These are phyloP conservation scores for Ara ararauna DNA, from an alignment of 2,797 vertebrate species.

Conservation along the genomic window DNA sequence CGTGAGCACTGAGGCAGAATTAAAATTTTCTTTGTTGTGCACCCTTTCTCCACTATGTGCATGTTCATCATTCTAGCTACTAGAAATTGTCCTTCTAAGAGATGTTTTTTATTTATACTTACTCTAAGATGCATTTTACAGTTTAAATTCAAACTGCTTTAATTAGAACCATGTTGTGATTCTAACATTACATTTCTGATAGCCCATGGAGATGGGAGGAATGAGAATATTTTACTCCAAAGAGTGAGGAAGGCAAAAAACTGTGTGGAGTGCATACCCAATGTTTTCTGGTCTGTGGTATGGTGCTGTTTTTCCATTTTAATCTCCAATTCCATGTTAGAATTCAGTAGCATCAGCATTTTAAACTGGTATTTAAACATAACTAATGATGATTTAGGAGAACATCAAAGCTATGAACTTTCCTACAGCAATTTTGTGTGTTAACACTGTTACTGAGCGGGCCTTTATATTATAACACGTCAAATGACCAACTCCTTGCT, in stretches of 20 bases:
- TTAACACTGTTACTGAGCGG: neutral
- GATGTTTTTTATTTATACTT: neutral
- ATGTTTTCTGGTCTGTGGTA: neutral
- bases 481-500: neutral
- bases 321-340: neutral
- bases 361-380: neutral
- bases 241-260: neutral
- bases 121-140: neutral
- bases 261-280: neutral
- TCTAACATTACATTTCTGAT: neutral
- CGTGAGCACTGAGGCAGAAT: neutral
- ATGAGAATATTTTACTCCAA: neutral
- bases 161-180: neutral
- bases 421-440: neutral
- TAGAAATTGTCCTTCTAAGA: neutral
- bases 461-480: neutral
- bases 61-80: neutral
- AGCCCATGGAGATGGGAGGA: neutral
- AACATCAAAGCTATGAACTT: neutral
- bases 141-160: constrained; percentile 9
- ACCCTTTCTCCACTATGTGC: neutral
- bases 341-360: neutral
- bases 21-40: neutral
- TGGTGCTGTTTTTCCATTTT: neutral
- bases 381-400: neutral